Evolutionary conservation across 23 tunicate species (phyloP), one percentile per base, ranked within the genome.

Genomic region (Styela plicata): DNA sequence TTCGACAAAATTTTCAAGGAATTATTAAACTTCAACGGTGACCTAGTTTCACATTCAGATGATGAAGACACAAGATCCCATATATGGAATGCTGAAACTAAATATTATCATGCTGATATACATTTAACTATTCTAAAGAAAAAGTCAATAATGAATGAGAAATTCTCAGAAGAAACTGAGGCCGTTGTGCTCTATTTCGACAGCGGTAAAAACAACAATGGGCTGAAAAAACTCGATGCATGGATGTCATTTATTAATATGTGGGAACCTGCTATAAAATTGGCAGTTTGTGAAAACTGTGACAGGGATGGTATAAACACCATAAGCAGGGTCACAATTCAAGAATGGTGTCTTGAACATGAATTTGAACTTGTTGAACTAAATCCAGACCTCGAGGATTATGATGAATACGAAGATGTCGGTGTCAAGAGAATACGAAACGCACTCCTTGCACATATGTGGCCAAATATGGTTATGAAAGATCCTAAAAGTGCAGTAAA

Each of bases 351-450:
- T 31, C 32, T 88, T 1, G 87, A 88, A 25, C 69, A 88, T 2
- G 92, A 70, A 20, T 88, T 88, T 70, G 92, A 88, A 69, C 80
- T 88, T 37, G 87, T 88, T 63, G 92, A 88, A 74, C 78, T 88
- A 27, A 73, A 88, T 27, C 92, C 92, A 36, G 84, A 85, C 20
- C 69, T 10, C 0, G 92, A 88, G 33, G 92, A 88, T 63, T 88
- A 83, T 78, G 84, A 70, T 83, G 85, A 80, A 76, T 86, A 74
- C 83, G 92, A 88, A 83, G 92, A 88, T 77, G 74, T 64, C 74
- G 92, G 92, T n/a, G 69, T 77, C 2, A 78, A 53, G 22, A 67
- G 92, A 32, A 83, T 88, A 27, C 36, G 83, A 31, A 52, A 52
- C 34, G 92, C 92, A 3, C 69, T 88, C 25, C 30, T 63, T 25